phyloP scores from a whole-genome alignment of 2,797 vertebrate genomes.

The Paramormyrops hopkinsi region DNA sequence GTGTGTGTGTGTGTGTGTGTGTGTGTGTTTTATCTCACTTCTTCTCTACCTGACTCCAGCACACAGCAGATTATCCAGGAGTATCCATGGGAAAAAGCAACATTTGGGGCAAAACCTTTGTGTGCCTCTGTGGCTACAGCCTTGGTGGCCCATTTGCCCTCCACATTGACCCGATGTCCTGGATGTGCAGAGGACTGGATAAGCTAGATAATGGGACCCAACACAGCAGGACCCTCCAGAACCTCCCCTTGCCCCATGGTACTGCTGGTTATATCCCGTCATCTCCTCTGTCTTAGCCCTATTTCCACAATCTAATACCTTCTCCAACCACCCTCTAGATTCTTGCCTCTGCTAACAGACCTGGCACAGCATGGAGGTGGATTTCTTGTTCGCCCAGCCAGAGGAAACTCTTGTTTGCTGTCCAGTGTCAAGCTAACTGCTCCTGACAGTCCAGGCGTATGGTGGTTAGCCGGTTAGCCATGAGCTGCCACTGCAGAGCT shows the following conservation, averaged over 20 bases:
- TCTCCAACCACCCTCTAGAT: neutral
- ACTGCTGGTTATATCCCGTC: neutral
- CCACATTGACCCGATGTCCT: neutral
- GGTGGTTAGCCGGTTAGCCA: neutral
- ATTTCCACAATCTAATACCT: neutral
- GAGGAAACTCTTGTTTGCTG: neutral
- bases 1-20: neutral
- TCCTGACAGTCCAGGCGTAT: neutral
- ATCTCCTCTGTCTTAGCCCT: neutral
- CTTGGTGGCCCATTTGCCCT: neutral
- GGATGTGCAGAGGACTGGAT: neutral
- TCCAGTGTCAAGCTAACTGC: constrained; percentile 2
- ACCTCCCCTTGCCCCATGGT: neutral
- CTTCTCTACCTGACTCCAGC: neutral
- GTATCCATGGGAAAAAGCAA: neutral
- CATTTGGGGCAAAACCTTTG: neutral
- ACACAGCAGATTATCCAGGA: neutral
- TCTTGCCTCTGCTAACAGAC: neutral
- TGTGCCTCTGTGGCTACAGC: neutral
- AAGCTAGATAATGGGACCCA: neutral
- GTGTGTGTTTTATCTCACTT: neutral
- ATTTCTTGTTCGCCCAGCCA: neutral
- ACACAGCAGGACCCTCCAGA: neutral
- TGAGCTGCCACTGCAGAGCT: neutral
- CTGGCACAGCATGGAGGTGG: neutral